These are phyloP conservation scores for Coracopsis vasa DNA, from an alignment of 2,113 vertebrate species.

Conservation along the genomic window DNA sequence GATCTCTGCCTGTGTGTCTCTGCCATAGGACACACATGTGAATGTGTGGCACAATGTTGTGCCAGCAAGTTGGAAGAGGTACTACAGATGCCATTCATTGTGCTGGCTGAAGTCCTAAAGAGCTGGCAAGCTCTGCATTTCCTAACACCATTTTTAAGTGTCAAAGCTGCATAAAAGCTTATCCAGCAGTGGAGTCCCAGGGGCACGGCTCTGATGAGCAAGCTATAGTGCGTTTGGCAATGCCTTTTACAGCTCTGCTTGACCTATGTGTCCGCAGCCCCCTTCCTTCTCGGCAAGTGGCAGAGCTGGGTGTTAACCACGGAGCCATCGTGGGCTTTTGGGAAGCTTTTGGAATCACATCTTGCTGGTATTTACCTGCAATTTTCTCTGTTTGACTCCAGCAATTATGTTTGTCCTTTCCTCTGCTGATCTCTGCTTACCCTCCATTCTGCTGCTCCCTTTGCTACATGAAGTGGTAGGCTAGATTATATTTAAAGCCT, in stretches of 20 bases:
- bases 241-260: background rate
- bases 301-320: background rate
- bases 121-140: conserved; percentile 31
- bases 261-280: background rate
- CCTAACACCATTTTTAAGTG: conserved; percentile 15
- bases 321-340: background rate
- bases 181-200: background rate
- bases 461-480: background rate
- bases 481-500: conserved; percentile 39
- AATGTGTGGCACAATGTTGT: background rate
- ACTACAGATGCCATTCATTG: background rate
- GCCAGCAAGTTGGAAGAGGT: background rate
- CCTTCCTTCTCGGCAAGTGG: background rate
- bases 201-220: background rate
- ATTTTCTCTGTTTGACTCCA: conserved; percentile 45
- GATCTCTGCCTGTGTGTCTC: background rate
- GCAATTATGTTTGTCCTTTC: conserved; percentile 54
- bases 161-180: conserved; percentile 8
- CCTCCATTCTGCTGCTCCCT: background rate
- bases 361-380: conserved; percentile 26
- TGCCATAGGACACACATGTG: fast-evolving
- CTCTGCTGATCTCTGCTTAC: background rate
- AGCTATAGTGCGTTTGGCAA: background rate
- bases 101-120: conserved; percentile 18
- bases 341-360: background rate